Evolutionary conservation across 2,888 invertebrate species (phyloP).

Genomic region (Ectemnius cavifrons): DNA sequence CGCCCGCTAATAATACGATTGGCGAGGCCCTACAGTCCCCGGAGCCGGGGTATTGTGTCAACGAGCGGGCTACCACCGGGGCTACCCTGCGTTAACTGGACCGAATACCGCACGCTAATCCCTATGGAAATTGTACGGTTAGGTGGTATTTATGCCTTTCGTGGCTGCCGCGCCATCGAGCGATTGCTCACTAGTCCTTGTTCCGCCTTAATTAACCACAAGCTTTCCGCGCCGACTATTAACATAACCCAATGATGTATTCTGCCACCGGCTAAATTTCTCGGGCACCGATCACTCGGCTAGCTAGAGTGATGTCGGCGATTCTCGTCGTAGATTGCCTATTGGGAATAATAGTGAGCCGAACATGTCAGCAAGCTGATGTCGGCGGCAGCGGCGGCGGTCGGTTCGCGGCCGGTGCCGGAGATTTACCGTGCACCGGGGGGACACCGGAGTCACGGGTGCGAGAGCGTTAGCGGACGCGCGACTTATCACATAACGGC

Average conservation of each 20-base stretch:
- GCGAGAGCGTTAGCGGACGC: slow-evolving; percentile 71
- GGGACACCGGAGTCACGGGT: slow-evolving; percentile 63
- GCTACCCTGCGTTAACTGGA: slow-evolving; percentile 29
- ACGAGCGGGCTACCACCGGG: slow-evolving; percentile 16
- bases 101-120: slow-evolving; percentile 24
- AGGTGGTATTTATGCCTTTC: slow-evolving; percentile 19
- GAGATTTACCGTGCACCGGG: slow-evolving; percentile 25
- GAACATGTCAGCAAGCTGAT: neutral
- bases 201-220: slow-evolving; percentile 9
- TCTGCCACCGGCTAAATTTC: neutral
- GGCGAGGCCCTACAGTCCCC: slow-evolving; percentile 27
- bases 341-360: neutral
- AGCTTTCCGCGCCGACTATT: neutral
- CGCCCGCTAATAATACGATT: slow-evolving; percentile 31
- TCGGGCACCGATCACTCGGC: neutral
- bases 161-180: slow-evolving; percentile 13
- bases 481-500: slow-evolving; percentile 76
- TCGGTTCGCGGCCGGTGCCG: neutral
- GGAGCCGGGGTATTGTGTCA: slow-evolving; percentile 27
- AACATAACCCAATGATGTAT: neutral
- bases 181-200: neutral
- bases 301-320: neutral
- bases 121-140: slow-evolving; percentile 45
- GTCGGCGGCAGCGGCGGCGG: neutral
- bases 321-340: neutral